Evolutionary conservation across 2,797 vertebrate species (phyloP).

Genomic region (Lepus townsendii): DNA sequence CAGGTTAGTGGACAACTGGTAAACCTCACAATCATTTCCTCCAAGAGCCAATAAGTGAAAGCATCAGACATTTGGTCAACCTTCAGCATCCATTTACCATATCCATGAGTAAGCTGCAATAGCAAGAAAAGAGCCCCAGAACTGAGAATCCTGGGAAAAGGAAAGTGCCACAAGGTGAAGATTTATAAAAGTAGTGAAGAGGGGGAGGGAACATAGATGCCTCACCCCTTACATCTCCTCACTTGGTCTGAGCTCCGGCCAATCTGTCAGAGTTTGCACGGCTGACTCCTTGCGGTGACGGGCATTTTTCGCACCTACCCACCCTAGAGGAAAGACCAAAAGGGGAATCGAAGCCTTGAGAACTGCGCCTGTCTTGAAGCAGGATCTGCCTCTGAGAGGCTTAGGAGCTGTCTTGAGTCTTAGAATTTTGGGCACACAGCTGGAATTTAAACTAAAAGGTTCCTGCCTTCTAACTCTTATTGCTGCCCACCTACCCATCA

Average conservation of each 20-base stretch:
- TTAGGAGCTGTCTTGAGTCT: not conserved
- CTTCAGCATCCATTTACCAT: conserved; percentile 32
- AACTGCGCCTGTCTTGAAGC: not conserved
- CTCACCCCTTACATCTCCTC: not conserved
- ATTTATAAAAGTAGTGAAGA: not conserved
- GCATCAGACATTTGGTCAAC: conserved; percentile 62
- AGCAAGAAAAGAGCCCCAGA: conserved; percentile 28
- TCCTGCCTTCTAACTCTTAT: not conserved
- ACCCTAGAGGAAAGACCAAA: not conserved
- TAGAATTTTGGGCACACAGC: not conserved
- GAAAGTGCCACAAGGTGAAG: conserved; percentile 34
- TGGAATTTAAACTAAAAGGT: conserved; percentile 27
- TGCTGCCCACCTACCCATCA: not conserved
- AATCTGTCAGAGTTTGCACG: not conserved
- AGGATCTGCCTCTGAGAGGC: not conserved
- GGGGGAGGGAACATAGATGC: not conserved
- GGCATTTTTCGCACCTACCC: not conserved
- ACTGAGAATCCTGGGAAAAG: conserved; percentile 34
- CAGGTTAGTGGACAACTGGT: not conserved
- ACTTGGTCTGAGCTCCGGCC: not conserved
- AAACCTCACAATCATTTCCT: conserved; percentile 41
- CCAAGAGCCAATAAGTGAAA: conserved; percentile 48
- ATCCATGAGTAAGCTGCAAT: conserved; percentile 25
- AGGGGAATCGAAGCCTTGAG: not conserved
- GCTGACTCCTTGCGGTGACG: not conserved